Evolutionary conservation across 2,113 vertebrate species (phyloP).

Genomic region (Anseranas semipalmata): DNA sequence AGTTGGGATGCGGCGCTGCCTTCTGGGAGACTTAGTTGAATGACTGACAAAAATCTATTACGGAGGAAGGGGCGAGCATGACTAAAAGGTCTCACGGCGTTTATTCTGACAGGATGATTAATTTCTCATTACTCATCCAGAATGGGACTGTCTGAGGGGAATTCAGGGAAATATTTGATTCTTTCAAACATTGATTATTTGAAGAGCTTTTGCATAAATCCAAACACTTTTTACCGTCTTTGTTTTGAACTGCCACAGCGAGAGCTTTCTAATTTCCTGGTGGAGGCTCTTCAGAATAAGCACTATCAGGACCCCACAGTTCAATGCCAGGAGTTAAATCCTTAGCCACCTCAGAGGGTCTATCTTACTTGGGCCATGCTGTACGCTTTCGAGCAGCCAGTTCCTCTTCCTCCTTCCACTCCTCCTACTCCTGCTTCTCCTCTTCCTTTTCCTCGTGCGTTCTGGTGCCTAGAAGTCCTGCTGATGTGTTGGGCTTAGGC

Average conservation of each 20-base stretch:
- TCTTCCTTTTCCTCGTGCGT: background rate
- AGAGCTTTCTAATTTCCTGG: background rate
- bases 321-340: background rate
- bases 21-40: conserved; percentile 36
- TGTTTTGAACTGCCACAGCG: background rate
- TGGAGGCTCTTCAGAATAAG: background rate
- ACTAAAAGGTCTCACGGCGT: conserved; percentile 43
- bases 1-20: background rate
- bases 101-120: conserved; percentile 68
- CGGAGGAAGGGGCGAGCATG: background rate
- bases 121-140: conserved; percentile 55
- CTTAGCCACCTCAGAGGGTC: background rate
- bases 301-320: background rate
- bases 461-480: background rate
- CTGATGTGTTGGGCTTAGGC: background rate
- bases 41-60: conserved; percentile 60
- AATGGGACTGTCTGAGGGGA: conserved; percentile 30
- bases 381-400: background rate
- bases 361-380: background rate
- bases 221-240: background rate
- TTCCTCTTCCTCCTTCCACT: background rate
- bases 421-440: background rate
- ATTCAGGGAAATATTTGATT: conserved; percentile 36
- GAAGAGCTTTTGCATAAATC: conserved; percentile 24
- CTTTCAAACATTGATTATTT: conserved; percentile 43